phyloP scores from a whole-genome alignment of 2,888 invertebrate species.

The Ariolimax columbianus region DNA sequence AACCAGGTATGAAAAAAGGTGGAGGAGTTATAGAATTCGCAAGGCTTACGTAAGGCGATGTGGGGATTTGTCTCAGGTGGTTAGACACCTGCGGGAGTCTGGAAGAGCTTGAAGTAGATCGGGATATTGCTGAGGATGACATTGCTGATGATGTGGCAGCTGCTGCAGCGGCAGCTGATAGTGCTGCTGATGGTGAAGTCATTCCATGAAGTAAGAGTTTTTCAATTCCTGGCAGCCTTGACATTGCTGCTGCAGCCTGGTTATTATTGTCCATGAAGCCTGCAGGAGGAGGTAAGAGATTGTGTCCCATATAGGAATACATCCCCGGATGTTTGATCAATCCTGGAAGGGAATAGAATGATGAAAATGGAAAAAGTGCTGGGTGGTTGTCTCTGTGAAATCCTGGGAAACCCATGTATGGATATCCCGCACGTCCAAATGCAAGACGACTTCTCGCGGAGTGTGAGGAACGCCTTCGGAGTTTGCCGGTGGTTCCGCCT shows the following conservation, averaged over 20 bases:
- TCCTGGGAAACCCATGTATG: slow-evolving; percentile 60
- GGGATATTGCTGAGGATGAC: slow-evolving; percentile 23
- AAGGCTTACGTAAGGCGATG: slow-evolving; percentile 23
- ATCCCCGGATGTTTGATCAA: slow-evolving; percentile 53
- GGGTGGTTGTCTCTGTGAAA: slow-evolving; percentile 60
- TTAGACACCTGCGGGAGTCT: not conserved
- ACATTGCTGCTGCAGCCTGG: slow-evolving; percentile 28
- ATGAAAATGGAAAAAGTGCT: slow-evolving; percentile 49
- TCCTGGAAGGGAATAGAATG: slow-evolving; percentile 54
- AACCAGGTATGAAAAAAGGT: slow-evolving; percentile 36
- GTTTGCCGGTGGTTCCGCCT: slow-evolving; percentile 97
- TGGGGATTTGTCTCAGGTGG: slow-evolving; percentile 12
- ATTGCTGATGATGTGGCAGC: slow-evolving; percentile 37
- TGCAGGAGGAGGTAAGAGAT: slow-evolving; percentile 7
- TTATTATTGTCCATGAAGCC: slow-evolving; percentile 8
- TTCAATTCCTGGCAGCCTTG: slow-evolving; percentile 37
- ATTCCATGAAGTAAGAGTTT: slow-evolving; percentile 37
- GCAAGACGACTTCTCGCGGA: slow-evolving; percentile 92
- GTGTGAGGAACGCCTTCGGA: slow-evolving; percentile 90
- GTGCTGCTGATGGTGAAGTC: slow-evolving; percentile 29
- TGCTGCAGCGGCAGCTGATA: slow-evolving; percentile 40
- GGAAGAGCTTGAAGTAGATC: slow-evolving; percentile 20
- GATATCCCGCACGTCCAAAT: slow-evolving; percentile 84
- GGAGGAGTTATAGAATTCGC: slow-evolving; percentile 3
- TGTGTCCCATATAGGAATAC: slow-evolving; percentile 46